Evolutionary conservation across 2,888 invertebrate genomes (phyloP).

Genomic region (Masnerella sp.): DNA sequence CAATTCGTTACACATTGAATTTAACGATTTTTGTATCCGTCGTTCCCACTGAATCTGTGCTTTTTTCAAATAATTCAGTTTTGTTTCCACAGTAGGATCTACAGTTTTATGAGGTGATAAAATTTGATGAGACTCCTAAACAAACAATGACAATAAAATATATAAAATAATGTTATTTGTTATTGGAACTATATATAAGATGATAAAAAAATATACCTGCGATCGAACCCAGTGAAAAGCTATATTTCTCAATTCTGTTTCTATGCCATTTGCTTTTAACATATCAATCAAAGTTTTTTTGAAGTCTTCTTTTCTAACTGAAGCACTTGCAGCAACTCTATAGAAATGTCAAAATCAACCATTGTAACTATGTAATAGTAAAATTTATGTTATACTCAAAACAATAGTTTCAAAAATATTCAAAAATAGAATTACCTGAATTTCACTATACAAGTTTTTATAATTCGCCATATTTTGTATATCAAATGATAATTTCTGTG

Average conservation of each 20-base stretch:
- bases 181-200: not conserved
- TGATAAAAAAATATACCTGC: conserved; percentile 71
- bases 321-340: conserved; percentile 88
- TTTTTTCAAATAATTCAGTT: conserved; percentile 85
- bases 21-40: conserved; percentile 94
- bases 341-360: conserved; percentile 72
- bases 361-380: not conserved
- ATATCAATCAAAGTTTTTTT: conserved; percentile 86
- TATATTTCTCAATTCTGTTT: conserved; percentile 89
- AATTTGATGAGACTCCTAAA: conserved; percentile 41
- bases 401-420: not conserved
- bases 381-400: not conserved
- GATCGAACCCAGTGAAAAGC: conserved; percentile 89
- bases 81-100: conserved; percentile 58
- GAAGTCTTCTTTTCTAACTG: conserved; percentile 87
- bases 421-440: conserved; percentile 82
- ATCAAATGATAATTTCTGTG: conserved; percentile 88
- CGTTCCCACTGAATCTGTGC: conserved; percentile 96
- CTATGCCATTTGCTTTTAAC: conserved; percentile 87
- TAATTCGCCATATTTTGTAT: conserved; percentile 87
- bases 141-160: not conserved
- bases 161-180: not conserved
- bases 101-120: conserved; percentile 27
- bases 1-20: conserved; percentile 95
- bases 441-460: conserved; percentile 86